These are phyloP conservation scores for Moxostoma hubbsi DNA, from an alignment of 2,797 vertebrate species.

Conservation along the genomic window DNA sequence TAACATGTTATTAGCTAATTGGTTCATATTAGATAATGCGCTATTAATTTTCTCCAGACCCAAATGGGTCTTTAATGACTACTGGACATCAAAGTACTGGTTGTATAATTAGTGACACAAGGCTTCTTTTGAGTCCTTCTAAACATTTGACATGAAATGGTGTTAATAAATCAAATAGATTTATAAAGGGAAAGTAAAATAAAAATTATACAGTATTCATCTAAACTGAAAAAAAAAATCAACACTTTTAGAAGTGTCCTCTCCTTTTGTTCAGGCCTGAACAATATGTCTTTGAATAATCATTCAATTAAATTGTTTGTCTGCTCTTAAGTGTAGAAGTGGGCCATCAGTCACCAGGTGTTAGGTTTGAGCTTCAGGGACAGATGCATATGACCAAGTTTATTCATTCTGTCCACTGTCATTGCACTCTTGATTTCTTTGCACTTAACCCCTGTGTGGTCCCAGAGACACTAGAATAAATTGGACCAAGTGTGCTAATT, in stretches of 20 bases:
- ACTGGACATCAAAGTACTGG: constrained; percentile 72
- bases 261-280: background rate
- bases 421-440: constrained; percentile 16
- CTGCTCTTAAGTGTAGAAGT: background rate
- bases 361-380: constrained; percentile 16
- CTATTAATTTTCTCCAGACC: constrained; percentile 78
- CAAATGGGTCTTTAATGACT: constrained; percentile 71
- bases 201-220: background rate
- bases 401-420: constrained; percentile 14
- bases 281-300: constrained; percentile 5
- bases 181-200: background rate
- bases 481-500: background rate
- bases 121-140: constrained; percentile 38
- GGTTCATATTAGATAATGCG: constrained; percentile 78
- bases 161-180: background rate
- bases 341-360: constrained; percentile 19
- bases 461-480: constrained; percentile 11
- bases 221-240: background rate
- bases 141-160: constrained; percentile 37
- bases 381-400: background rate
- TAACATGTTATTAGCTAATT: constrained; percentile 82
- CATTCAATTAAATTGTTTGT: background rate
- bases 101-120: constrained; percentile 70
- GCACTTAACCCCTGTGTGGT: background rate
- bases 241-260: background rate